These are phyloP conservation scores for Crypturellus undulatus DNA, from an alignment of 2,113 vertebrate genomes.

Conservation along the genomic window DNA sequence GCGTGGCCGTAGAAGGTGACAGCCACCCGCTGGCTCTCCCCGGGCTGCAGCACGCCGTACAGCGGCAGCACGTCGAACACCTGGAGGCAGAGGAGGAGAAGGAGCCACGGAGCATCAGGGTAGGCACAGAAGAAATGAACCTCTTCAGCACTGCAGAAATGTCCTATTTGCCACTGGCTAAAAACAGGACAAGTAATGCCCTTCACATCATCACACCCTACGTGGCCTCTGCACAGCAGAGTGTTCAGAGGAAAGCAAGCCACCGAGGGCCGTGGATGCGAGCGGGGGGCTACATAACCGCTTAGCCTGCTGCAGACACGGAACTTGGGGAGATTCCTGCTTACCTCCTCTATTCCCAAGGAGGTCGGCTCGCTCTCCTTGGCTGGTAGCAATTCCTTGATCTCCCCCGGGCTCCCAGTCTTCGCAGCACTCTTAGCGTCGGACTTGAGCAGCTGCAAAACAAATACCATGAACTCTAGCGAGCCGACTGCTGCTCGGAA, in stretches of 20 bases:
- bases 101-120: accelerated
- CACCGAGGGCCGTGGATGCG: neutral
- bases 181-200: neutral
- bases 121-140: neutral
- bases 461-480: neutral
- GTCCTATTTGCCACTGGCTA: neutral
- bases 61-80: conserved; percentile 86
- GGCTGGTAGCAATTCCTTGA: neutral
- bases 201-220: accelerated
- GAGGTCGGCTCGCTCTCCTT: neutral
- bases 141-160: neutral
- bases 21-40: conserved; percentile 73
- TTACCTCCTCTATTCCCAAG: conserved; percentile 81
- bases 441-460: conserved; percentile 30
- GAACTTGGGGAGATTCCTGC: neutral
- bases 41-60: conserved; percentile 80
- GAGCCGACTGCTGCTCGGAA: neutral
- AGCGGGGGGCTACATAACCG: accelerated
- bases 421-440: neutral
- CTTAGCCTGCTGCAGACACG: neutral
- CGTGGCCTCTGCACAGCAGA: accelerated
- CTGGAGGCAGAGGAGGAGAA: conserved; percentile 57
- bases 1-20: conserved; percentile 86
- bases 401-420: neutral
- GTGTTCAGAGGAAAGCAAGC: neutral